These are phyloP conservation scores for Troglohyphantes excavatus DNA, from an alignment of 2,888 invertebrate genomes.

Conservation along the genomic window DNA sequence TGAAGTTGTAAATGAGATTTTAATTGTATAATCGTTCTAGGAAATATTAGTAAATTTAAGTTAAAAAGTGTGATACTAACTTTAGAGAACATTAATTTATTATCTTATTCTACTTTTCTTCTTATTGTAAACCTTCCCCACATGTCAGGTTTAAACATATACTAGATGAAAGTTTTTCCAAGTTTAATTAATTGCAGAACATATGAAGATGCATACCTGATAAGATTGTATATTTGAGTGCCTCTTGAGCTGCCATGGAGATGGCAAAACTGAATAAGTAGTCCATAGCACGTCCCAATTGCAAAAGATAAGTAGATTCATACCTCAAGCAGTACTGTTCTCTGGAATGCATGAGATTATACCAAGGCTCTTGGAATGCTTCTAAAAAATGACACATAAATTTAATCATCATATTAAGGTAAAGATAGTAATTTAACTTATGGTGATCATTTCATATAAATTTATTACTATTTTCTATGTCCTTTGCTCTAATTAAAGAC, in stretches of 20 bases:
- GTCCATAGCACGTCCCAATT: constrained; percentile 86
- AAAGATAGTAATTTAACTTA: neutral
- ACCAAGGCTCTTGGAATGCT: constrained; percentile 85
- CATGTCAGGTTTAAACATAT: too few relatives aligned
- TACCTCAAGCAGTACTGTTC: constrained; percentile 87
- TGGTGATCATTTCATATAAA: neutral
- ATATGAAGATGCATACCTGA: constrained; percentile 83
- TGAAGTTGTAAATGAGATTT: too few relatives aligned
- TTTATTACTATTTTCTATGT: too few relatives aligned
- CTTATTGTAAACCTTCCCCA: too few relatives aligned
- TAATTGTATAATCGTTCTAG: too few relatives aligned
- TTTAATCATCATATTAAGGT: neutral
- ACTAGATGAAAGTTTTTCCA: too few relatives aligned
- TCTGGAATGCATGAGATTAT: constrained; percentile 84
- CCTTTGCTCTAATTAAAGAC: too few relatives aligned
- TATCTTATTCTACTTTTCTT: too few relatives aligned
- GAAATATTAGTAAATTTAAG: too few relatives aligned
- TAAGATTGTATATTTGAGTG: constrained; percentile 86
- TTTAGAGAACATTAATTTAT: too few relatives aligned
- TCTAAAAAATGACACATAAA: constrained; percentile 72
- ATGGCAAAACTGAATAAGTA: constrained; percentile 86
- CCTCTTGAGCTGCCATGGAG: constrained; percentile 86
- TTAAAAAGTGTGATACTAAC: too few relatives aligned
- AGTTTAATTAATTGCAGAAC: neutral
- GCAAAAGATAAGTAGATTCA: constrained; percentile 86